A percentile compares a stretch with the other conserved stretches of the same genome.
phyloP scores from a whole-genome alignment of 2,113 vertebrate genomes.

The Poeciliopsis prolifica region DNA sequence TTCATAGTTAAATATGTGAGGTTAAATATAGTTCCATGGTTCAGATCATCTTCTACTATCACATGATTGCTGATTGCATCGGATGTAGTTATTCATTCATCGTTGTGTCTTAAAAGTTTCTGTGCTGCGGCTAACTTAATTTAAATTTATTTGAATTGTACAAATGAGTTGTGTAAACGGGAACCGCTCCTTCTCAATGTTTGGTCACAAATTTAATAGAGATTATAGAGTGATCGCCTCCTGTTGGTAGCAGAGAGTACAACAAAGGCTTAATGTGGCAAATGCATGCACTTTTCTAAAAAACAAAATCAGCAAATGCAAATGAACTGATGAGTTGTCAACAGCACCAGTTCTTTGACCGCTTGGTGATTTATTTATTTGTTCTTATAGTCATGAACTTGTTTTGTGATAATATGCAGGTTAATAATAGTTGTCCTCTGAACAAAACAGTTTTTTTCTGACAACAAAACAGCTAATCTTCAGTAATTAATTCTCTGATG shows the following conservation, averaged over 20 bases:
- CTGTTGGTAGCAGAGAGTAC: conserved; percentile 11
- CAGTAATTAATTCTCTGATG: background rate
- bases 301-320: no score
- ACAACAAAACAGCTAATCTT: background rate
- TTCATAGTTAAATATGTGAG: conserved; percentile 16
- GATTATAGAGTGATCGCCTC: conserved; percentile 8
- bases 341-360: no score
- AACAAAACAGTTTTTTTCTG: background rate
- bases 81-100: conserved; percentile 23
- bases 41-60: conserved; percentile 12
- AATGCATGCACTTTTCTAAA: no score
- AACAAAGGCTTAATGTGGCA: background rate
- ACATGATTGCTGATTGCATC: conserved; percentile 1
- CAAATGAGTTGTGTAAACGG: background rate
- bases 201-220: background rate
- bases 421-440: background rate
- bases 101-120: conserved; percentile 3
- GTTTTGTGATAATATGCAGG: background rate
- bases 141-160: background rate
- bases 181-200: background rate
- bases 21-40: conserved; percentile 1
- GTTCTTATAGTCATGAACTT: background rate
- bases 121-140: background rate
- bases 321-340: no score
- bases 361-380: no score